Evolutionary conservation across 1,140 invertebrate species (phyloP).

Genomic region (Euura saliciscinereae): DNA sequence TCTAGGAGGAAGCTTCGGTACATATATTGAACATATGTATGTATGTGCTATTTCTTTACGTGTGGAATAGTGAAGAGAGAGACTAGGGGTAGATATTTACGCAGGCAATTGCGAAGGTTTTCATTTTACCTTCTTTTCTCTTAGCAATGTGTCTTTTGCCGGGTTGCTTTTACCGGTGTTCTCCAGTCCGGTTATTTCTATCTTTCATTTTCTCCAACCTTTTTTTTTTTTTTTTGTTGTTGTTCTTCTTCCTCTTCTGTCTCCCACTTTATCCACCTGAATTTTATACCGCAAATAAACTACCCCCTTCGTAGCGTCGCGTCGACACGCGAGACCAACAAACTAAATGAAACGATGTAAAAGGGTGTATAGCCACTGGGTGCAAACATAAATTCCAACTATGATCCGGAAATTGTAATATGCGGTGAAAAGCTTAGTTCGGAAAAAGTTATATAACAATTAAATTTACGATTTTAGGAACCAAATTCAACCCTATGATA

Average conservation of each 20-base stretch:
- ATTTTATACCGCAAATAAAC: background rate
- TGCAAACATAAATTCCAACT: too few species aligned
- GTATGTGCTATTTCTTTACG: too few species aligned
- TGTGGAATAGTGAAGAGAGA: background rate
- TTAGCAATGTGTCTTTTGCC: background rate
- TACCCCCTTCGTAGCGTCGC: too few species aligned
- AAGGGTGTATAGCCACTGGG: too few species aligned
- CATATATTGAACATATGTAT: too few species aligned
- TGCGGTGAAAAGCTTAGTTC: background rate
- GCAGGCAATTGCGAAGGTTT: background rate
- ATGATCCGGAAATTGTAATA: too few species aligned
- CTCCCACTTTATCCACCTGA: background rate
- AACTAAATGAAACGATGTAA: too few species aligned
- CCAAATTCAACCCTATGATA: background rate
- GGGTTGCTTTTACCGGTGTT: constrained; percentile 4
- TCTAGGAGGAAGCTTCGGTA: too few species aligned
- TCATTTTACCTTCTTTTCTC: background rate
- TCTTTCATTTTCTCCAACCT: background rate
- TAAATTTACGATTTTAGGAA: background rate
- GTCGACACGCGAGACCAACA: too few species aligned
- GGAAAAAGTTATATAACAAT: background rate
- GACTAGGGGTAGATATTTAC: background rate
- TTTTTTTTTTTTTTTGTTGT: background rate
- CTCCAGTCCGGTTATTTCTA: background rate
- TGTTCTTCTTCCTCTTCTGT: constrained; percentile 5